Conservation (phyloP, 2,113 vertebrate genomes). For the Nothocercus julius region DNA sequence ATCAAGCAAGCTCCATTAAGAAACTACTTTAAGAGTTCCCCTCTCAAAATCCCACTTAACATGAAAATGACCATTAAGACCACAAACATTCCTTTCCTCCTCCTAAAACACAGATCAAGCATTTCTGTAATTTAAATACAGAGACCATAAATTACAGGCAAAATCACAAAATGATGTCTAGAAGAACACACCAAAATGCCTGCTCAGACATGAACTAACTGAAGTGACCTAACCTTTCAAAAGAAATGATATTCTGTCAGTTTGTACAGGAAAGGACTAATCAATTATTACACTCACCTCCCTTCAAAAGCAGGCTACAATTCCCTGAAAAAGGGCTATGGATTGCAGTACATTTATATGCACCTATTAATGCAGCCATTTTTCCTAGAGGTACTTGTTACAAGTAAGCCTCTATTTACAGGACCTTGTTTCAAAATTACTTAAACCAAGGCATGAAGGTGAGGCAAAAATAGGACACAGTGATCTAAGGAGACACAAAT, state of each 20-base stretch:
- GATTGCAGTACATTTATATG: not conserved
- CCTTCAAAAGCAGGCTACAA: not conserved
- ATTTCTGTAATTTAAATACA: not conserved
- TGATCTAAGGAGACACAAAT: not conserved
- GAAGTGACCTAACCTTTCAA: not conserved
- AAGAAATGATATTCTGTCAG: not conserved
- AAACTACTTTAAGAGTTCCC: not conserved
- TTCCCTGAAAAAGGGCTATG: not conserved
- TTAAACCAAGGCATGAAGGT: not conserved
- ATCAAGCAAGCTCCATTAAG: not conserved
- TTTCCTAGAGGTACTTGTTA: not conserved
- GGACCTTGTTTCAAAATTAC: not conserved
- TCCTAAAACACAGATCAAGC: not conserved
- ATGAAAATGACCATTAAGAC: not conserved
- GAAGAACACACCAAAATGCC: not conserved
- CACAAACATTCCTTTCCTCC: not conserved
- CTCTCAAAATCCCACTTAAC: not conserved
- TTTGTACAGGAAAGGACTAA: not conserved
- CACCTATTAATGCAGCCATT: not conserved
- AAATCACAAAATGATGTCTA: not conserved
- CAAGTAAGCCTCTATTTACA: not conserved
- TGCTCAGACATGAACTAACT: too few relatives aligned
- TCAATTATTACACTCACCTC: not conserved
- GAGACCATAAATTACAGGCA: not conserved
- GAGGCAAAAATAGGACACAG: not conserved